phyloP scores from a whole-genome alignment of 2,888 invertebrate species.

The Alviniconcha strummeri region DNA sequence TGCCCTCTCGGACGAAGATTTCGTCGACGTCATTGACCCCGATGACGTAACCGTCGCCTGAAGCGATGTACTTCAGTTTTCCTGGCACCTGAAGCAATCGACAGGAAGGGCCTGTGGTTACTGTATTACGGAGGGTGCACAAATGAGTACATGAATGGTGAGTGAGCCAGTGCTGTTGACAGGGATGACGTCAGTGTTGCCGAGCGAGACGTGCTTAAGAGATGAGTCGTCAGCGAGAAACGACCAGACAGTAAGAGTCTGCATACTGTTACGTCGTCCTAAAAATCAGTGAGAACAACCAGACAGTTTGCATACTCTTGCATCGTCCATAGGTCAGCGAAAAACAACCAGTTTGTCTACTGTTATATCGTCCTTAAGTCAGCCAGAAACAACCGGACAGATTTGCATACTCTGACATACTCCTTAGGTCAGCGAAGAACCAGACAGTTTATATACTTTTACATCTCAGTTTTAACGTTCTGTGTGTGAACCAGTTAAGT shows the following conservation, averaged over 20 bases:
- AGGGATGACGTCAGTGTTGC: background rate
- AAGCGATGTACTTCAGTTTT: background rate
- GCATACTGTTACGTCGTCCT: too few relatives aligned
- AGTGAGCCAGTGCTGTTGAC: background rate
- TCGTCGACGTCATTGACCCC: background rate
- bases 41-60: background rate
- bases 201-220: too few relatives aligned
- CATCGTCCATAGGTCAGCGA: too few relatives aligned
- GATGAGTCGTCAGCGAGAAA: background rate
- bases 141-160: background rate
- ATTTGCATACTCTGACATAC: background rate
- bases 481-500: too few relatives aligned
- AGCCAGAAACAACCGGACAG: too few relatives aligned
- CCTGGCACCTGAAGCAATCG: background rate
- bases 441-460: too few relatives aligned
- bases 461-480: too few relatives aligned
- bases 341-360: too few relatives aligned
- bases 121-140: background rate
- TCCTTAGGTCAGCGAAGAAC: too few relatives aligned
- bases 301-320: too few relatives aligned
- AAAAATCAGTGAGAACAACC: too few relatives aligned
- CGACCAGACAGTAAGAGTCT: background rate
- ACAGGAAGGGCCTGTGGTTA: background rate
- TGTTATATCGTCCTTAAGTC: too few relatives aligned
- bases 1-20: background rate